Base-by-base conservation (phyloP, 2,888 invertebrate genomes). In the Drosophila nr. perissopoda region DNA sequence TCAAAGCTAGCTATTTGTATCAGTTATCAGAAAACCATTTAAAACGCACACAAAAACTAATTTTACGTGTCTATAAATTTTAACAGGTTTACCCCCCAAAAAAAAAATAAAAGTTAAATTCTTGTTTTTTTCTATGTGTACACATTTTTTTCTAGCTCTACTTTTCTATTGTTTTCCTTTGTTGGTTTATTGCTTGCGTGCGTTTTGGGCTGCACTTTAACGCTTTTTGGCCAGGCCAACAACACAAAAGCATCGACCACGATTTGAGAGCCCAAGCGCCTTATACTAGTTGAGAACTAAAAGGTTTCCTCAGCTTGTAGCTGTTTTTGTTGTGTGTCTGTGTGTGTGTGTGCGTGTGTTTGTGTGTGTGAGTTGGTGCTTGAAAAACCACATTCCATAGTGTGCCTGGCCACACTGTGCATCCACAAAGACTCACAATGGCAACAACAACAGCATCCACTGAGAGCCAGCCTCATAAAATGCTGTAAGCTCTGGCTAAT, bases 321-420 rank as follows among this genome's bases (percentile, higher is more conserved):
- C 33, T 33, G 33, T 33, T 33, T 33, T 33, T 33, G 10, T 33
- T 10, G 31, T 21, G 1, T 21, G 21, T n/a, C n/a, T 21, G 21
- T 21, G 21, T 21, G 21, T 63, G 38, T 70, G 49, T 62, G 36
- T 58, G 21, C 69, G 54, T 58, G 34, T 60, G 59, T 49, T 42
- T 62, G 53, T 67, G 38, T 81, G 57, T 69, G 74, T 82, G 75
- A 31, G 73, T 63, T 42, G 72, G 63, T 74, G 87, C 83, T 90
- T 76, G 90, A 88, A 89, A 88, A 90, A 88, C 87, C 88, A 74
- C 87, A 88, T 88, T 88, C 87, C 87, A 83, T 83, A 89, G 90
- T 89, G 87, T 83, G 90, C 87, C 79, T 80, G 77, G 75, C 63
- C 66, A 61, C 61, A 68, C 68, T 68, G 61, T 46, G 56, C 56